Evolutionary conservation across 1,140 invertebrate genomes (phyloP).

Genomic region (Tenebrio molitor): DNA sequence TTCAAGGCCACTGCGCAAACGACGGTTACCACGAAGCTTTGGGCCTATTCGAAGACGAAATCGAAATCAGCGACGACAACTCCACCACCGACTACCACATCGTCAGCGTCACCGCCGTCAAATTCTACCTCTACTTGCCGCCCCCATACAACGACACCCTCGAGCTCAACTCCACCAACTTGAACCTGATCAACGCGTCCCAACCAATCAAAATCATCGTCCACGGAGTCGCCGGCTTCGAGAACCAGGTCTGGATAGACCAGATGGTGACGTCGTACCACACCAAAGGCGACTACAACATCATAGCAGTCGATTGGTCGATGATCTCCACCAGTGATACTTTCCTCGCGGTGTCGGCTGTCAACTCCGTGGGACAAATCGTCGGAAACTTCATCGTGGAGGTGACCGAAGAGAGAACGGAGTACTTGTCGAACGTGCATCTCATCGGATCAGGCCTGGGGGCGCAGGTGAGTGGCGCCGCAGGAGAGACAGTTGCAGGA

Average conservation of each 20-base stretch:
- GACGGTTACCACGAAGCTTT: too few relatives aligned
- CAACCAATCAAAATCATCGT: constrained; percentile 20
- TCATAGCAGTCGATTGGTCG: constrained; percentile 15
- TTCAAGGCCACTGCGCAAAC: too few relatives aligned
- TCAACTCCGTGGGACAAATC: background rate
- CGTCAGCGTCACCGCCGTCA: background rate
- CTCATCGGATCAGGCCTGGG: constrained; percentile 75
- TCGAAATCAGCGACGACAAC: constrained; percentile 4
- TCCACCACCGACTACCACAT: too few relatives aligned
- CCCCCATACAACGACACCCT: background rate
- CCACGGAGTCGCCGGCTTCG: constrained; percentile 4
- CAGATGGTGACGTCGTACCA: background rate
- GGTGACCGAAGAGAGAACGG: background rate
- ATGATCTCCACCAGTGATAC: background rate
- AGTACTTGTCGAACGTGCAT: constrained; percentile 61
- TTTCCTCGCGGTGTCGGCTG: background rate
- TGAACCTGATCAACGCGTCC: background rate
- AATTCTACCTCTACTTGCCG: background rate
- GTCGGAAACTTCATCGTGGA: constrained; percentile 7
- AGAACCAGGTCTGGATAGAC: constrained; percentile 8
- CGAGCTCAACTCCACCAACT: background rate
- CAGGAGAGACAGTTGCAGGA: constrained; percentile 61
- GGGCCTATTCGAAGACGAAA: too few relatives aligned
- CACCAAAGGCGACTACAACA: constrained; percentile 17
- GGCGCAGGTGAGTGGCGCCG: constrained; percentile 71